A percentile compares a stretch with the other conserved stretches of the same genome.
phyloP scores from a whole-genome alignment of 2,888 invertebrate species.

The Xanthia icteritia region DNA sequence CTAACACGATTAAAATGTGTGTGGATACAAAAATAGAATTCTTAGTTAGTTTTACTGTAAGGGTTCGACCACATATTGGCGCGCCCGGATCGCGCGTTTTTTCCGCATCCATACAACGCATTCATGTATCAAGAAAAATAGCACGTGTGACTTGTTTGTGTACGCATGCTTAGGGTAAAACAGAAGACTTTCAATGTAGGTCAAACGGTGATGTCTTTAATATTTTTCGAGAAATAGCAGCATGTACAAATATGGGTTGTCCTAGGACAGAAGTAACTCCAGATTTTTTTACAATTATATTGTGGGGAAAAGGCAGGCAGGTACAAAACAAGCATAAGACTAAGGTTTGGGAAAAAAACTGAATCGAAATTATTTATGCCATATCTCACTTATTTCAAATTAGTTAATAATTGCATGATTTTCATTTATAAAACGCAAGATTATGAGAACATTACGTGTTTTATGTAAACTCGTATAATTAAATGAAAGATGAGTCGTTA shows the following conservation, averaged over 20 bases:
- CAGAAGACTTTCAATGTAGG: conserved; percentile 32
- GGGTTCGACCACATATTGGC: conserved; percentile 9
- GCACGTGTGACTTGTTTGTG: neutral
- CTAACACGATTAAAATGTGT: conserved; percentile 63
- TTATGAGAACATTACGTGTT: conserved; percentile 20
- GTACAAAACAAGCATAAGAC: neutral
- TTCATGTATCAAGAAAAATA: neutral
- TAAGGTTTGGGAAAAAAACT: neutral
- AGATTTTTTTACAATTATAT: neutral
- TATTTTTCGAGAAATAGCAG: neutral
- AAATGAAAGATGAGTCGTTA: conserved; percentile 39
- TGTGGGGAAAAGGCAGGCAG: neutral
- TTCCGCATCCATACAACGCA: neutral
- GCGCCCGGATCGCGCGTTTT: neutral
- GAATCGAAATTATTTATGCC: neutral
- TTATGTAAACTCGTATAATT: conserved; percentile 42
- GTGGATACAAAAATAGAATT: conserved; percentile 57
- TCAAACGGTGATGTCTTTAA: conserved; percentile 18
- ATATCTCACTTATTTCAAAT: neutral
- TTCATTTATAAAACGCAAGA: neutral
- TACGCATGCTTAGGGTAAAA: neutral
- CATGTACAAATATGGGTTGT: neutral
- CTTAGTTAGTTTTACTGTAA: conserved; percentile 37
- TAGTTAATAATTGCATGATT: neutral
- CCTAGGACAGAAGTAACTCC: neutral